phyloP scores from a whole-genome alignment of 2,888 invertebrate species.

The Phengaris arion region DNA sequence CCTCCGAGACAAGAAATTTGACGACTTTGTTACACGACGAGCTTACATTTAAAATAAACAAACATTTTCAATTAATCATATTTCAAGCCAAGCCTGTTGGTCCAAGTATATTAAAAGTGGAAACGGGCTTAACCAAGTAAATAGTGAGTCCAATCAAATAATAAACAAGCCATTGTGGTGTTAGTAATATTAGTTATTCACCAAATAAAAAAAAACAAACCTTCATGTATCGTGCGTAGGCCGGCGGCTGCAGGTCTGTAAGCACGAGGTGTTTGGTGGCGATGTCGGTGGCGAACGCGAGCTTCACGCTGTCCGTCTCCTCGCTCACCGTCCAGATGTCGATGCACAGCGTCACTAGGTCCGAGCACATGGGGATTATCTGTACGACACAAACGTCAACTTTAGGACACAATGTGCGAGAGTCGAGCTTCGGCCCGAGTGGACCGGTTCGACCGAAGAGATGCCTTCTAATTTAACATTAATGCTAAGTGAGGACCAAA shows the following conservation, averaged over 20 bases:
- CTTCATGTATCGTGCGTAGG: slow-evolving; percentile 93
- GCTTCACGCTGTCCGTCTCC: slow-evolving; percentile 89
- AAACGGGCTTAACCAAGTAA: not conserved
- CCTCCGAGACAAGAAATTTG: too few species aligned
- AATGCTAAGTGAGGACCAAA: too few species aligned
- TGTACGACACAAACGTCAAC: slow-evolving; percentile 38
- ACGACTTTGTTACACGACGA: too few species aligned
- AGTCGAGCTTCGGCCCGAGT: too few species aligned
- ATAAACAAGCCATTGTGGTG: not conserved
- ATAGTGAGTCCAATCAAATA: not conserved
- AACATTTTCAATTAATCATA: too few species aligned
- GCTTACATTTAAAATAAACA: too few species aligned
- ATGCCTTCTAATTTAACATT: too few species aligned
- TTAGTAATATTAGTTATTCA: not conserved
- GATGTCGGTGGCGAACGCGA: slow-evolving; percentile 93
- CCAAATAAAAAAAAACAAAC: slow-evolving; percentile 60
- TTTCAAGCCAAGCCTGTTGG: too few species aligned
- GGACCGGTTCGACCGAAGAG: too few species aligned
- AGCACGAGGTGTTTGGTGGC: slow-evolving; percentile 91
- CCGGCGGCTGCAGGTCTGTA: slow-evolving; percentile 93
- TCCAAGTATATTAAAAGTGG: too few species aligned
- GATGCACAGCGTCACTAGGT: slow-evolving; percentile 90
- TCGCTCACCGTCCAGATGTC: slow-evolving; percentile 95
- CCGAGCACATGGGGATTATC: slow-evolving; percentile 89
- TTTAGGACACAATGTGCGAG: not conserved